phyloP scores from a whole-genome alignment of 2,797 vertebrate genomes.

The Ptychadena robeensis region DNA sequence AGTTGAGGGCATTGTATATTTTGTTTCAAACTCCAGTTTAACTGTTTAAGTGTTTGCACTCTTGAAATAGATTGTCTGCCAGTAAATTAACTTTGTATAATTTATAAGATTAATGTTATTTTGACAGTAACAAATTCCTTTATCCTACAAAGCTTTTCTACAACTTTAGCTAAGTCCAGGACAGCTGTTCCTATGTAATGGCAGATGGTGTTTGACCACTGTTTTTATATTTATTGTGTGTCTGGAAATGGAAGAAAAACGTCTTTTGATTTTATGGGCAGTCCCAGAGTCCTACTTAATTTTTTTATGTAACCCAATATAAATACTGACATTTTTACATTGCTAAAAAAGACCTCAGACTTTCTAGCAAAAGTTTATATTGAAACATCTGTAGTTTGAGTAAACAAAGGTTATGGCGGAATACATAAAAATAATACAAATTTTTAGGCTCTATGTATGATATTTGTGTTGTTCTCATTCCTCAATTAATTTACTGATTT shows the following conservation, averaged over 20 bases:
- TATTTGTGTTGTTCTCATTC: too few relatives aligned
- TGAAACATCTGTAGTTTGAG: too few relatives aligned
- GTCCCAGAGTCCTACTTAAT: neutral
- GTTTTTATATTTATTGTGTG: neutral
- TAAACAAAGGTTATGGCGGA: too few relatives aligned
- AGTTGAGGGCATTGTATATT: too few relatives aligned
- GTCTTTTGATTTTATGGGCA: neutral
- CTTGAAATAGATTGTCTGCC: neutral
- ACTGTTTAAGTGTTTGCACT: neutral
- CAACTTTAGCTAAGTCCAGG: neutral
- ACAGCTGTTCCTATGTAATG: conserved; percentile 2
- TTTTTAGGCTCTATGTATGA: too few relatives aligned
- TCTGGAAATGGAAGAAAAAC: neutral
- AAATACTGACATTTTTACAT: neutral
- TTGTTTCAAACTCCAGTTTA: neutral
- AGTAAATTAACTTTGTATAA: conserved; percentile 4
- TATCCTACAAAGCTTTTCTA: neutral
- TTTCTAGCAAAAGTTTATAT: neutral
- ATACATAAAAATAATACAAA: too few relatives aligned
- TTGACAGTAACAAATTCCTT: conserved; percentile 2
- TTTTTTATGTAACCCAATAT: neutral
- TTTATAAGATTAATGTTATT: neutral
- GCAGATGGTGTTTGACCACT: conserved; percentile 5
- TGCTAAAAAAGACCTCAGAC: neutral
- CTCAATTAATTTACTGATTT: too few relatives aligned